Conservation (phyloP, 2,888 invertebrate species). For the Sphaerophoria taeniata region DNA sequence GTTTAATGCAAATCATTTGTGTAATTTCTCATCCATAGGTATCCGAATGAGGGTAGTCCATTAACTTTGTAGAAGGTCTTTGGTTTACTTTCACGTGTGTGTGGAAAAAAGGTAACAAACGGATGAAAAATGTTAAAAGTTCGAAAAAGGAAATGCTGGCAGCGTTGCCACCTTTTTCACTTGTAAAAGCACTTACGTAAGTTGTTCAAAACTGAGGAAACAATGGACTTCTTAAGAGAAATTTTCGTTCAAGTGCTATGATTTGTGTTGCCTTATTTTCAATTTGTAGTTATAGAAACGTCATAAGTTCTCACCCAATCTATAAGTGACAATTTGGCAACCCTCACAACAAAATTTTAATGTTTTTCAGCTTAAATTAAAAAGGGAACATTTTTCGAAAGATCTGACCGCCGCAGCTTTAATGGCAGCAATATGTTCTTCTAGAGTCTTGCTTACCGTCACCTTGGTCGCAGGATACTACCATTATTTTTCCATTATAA, state of each 20-base stretch:
- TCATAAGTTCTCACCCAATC: too few species aligned
- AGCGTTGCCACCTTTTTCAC: too few species aligned
- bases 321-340: not conserved
- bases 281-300: too few species aligned
- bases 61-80: not conserved
- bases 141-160: not conserved
- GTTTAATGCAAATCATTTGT: conserved; percentile 20
- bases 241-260: too few species aligned
- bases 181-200: too few species aligned
- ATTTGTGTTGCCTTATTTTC: too few species aligned
- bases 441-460: too few species aligned
- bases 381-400: conserved; percentile 26
- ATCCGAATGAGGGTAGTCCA: conserved; percentile 21
- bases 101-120: not conserved
- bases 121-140: not conserved
- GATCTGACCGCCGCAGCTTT: conserved; percentile 56
- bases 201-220: too few species aligned
- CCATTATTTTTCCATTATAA: conserved; percentile 60
- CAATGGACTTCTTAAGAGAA: too few species aligned
- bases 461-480: not conserved
- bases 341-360: not conserved
- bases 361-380: conserved; percentile 16
- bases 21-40: not conserved
- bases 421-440: conserved; percentile 58
- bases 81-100: not conserved